phyloP scores from a whole-genome alignment of 2,797 vertebrate genomes.

The Columba guinea region DNA sequence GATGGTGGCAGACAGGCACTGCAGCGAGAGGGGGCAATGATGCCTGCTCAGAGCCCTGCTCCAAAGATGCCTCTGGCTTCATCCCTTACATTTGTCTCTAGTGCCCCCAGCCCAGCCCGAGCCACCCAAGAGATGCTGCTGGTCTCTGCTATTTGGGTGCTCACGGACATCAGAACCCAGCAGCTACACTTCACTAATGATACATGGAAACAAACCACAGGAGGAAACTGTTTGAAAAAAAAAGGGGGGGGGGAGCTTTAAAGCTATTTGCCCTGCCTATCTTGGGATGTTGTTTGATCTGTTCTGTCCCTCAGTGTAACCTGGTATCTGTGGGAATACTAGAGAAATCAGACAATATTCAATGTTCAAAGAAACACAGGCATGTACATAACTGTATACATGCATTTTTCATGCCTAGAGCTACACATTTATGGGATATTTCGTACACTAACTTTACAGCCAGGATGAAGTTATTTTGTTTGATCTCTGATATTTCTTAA shows the following conservation, averaged over 20 bases:
- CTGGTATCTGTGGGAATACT: neutral
- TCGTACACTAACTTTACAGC: neutral
- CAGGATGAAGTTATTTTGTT: neutral
- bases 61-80: neutral
- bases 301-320: neutral
- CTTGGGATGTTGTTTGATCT: neutral
- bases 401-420: neutral
- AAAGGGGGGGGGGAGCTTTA: neutral
- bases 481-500: neutral
- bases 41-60: neutral
- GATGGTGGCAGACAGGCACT: neutral
- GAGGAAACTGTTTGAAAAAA: neutral
- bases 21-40: neutral
- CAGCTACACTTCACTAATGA: neutral
- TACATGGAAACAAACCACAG: neutral
- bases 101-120: accelerated
- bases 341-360: neutral
- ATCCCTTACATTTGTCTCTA: accelerated
- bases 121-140: neutral
- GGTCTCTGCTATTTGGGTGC: neutral
- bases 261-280: neutral
- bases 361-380: neutral
- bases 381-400: neutral
- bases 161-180: accelerated
- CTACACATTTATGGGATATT: neutral